Base-by-base conservation (phyloP, 1,140 invertebrate genomes). In the Heliconius eleuchia region DNA sequence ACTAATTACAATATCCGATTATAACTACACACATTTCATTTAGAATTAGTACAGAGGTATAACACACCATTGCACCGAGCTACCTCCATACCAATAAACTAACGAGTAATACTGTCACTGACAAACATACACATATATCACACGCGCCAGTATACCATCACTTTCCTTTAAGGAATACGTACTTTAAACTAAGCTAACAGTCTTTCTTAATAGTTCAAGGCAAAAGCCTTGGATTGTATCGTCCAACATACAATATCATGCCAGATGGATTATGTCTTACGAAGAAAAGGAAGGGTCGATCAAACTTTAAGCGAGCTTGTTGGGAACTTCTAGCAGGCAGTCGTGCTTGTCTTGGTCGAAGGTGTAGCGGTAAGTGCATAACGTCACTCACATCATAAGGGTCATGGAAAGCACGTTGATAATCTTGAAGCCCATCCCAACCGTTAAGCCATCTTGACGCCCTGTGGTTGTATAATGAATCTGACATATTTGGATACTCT, bases 191-290 rank as follows among this genome's bases (percentile, higher is more conserved):
- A 92, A 87, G 87, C 87, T 91, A 93, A 87, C 91, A 94, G 93
- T 94, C 91, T 93, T 91, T 87, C 87, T 76, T 86, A 78, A 84
- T 75, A 39, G 83, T 91, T 94, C 88, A 97, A 80, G 97, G 97
- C 89, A 97, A 88, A 86, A 97, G 95, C 92, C 97, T 95, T 18
- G 97, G 97, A 91, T 98, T 98, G 91, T 98, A 98, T 87, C 97
- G 95, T 71, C 97, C 97, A 95, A 98, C 97, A 87, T 97, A 97
- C 55, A 98, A 94, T 84, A 98, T 97, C 93, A 98, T 96, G 79
- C 97, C 97, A 9, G 97, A 97, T 3, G 97, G 98, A 91, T 98
- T 98, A 88, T 98, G 98, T 86, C 97, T 95, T 18, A 98, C 97
- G 81, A 98, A 97, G 88, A 97, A 98, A 6, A 98, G 94, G 95